A percentile compares a stretch with the other conserved stretches of the same genome.
Conservation (phyloP, 2,888 invertebrate genomes). For the Pyrocoelia pectoralis region DNA sequence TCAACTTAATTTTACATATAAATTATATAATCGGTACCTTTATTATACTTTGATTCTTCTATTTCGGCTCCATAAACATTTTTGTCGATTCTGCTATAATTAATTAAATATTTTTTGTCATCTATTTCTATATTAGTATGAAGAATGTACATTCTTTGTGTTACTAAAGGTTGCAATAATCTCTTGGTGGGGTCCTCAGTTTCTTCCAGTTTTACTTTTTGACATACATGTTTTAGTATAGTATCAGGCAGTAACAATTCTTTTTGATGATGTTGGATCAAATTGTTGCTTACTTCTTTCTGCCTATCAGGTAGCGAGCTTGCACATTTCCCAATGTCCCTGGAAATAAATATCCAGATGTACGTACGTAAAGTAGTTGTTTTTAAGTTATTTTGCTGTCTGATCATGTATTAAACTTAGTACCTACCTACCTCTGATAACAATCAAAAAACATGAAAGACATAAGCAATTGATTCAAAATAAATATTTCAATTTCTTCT, state of each 20-base stretch:
- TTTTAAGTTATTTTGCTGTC: too few species aligned
- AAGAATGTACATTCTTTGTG: constrained; percentile 72
- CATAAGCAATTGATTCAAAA: constrained; percentile 79
- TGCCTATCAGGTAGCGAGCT: constrained; percentile 26
- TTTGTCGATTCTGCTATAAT: constrained; percentile 66
- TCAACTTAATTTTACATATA: background rate
- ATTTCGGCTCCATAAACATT: constrained; percentile 71
- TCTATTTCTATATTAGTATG: constrained; percentile 79
- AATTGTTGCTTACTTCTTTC: constrained; percentile 60
- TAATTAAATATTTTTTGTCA: constrained; percentile 65
- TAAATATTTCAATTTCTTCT: constrained; percentile 71
- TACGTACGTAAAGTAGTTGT: too few species aligned
- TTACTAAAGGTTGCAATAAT: constrained; percentile 60
- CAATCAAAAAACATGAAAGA: constrained; percentile 82
- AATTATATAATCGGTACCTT: constrained; percentile 41
- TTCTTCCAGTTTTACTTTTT: constrained; percentile 65
- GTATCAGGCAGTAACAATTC: constrained; percentile 73
- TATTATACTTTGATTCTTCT: constrained; percentile 63
- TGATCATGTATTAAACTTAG: too few species aligned
- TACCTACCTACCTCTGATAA: constrained; percentile 73
- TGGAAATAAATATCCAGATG: too few species aligned
- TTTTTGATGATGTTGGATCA: constrained; percentile 66
- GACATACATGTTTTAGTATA: constrained; percentile 72
- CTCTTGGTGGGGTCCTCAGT: constrained; percentile 58
- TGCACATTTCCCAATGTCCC: constrained; percentile 64